Conservation (phyloP, 92 coral and sea anemone species). For the Pocillopora meandrina region DNA sequence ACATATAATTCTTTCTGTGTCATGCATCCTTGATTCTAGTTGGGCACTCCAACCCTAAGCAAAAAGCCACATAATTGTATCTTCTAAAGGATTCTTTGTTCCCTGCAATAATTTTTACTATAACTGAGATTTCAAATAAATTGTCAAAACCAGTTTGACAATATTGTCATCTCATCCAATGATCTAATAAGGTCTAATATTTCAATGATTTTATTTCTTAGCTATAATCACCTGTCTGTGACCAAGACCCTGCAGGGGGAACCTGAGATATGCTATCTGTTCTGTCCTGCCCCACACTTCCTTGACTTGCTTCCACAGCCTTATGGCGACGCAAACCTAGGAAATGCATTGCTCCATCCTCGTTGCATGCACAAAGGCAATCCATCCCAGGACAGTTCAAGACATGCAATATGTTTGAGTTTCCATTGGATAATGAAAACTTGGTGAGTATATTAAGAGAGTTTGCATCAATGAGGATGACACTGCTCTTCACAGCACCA, state of each 20-base stretch:
- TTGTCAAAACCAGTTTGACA: background rate
- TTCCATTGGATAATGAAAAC: conserved; percentile 51
- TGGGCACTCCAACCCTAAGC: too few relatives aligned
- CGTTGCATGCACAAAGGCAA: conserved; percentile 81
- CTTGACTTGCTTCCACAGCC: conserved; percentile 6
- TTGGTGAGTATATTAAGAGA: conserved; percentile 67
- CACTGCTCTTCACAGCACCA: conserved; percentile 43
- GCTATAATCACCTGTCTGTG: conserved; percentile 20
- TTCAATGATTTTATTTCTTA: too few relatives aligned
- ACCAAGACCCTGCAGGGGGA: background rate
- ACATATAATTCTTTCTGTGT: too few relatives aligned
- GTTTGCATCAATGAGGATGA: conserved; percentile 71
- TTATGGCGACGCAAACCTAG: conserved; percentile 66
- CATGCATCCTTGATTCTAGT: too few relatives aligned
- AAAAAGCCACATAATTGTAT: too few relatives aligned
- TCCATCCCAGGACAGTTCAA: conserved; percentile 92
- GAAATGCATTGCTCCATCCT: conserved; percentile 76
- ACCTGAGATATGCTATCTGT: conserved; percentile 25
- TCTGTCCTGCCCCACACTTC: conserved; percentile 40
- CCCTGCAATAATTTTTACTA: too few relatives aligned
- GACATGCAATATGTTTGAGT: conserved; percentile 51
- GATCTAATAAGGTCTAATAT: background rate
- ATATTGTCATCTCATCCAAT: background rate
- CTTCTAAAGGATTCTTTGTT: too few relatives aligned
- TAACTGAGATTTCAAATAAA: too few relatives aligned